These are phyloP conservation scores for Vireo altiloquus DNA, from an alignment of 2,113 vertebrate species.

Conservation along the genomic window DNA sequence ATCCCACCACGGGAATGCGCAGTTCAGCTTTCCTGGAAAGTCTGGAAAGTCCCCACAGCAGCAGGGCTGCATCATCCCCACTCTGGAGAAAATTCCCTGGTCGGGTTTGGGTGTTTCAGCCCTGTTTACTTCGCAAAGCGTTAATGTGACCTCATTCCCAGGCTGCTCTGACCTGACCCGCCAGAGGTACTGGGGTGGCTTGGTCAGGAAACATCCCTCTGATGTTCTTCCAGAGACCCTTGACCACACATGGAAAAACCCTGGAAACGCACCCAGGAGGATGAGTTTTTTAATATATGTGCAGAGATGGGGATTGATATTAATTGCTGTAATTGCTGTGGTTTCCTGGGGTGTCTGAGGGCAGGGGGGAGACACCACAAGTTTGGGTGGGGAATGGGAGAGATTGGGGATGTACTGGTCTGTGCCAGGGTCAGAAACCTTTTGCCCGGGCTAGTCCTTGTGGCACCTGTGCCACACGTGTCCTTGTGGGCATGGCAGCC, in stretches of 20 bases:
- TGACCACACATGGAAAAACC: neutral
- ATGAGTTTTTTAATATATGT: fast-evolving
- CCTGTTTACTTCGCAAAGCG: neutral
- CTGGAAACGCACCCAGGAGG: neutral
- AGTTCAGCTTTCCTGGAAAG: conserved; percentile 27
- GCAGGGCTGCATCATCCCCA: neutral
- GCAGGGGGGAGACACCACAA: neutral
- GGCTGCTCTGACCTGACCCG: neutral
- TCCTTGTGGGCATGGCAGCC: fast-evolving
- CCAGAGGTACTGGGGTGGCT: neutral
- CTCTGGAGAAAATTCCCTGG: neutral
- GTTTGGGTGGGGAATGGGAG: neutral
- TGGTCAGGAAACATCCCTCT: neutral
- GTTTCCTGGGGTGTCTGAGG: neutral
- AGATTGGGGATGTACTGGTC: fast-evolving
- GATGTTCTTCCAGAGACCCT: neutral
- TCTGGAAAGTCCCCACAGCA: neutral
- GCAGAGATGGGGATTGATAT: neutral
- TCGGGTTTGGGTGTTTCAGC: neutral
- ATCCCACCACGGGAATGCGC: neutral
- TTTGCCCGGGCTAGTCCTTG: neutral
- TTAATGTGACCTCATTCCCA: neutral
- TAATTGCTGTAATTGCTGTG: neutral
- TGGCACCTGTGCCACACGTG: fast-evolving
- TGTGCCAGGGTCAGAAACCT: fast-evolving